These are phyloP conservation scores for Nothura maculosa DNA, from an alignment of 2,797 vertebrate genomes.

Conservation along the genomic window DNA sequence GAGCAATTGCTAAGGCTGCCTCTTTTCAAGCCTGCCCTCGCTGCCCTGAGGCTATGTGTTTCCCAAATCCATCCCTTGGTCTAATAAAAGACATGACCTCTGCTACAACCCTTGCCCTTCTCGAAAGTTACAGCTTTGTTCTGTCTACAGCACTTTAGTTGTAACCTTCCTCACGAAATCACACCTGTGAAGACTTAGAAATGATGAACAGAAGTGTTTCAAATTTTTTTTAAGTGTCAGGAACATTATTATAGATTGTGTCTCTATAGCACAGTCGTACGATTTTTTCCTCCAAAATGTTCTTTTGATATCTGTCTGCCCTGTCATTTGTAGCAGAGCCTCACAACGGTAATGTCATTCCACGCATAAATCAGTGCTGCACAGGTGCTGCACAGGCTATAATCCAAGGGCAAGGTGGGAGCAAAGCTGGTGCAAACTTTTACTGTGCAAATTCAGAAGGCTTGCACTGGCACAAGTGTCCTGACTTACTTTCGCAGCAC, in stretches of 20 bases:
- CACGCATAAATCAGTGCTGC: neutral
- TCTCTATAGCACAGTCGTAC: neutral
- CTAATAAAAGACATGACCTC: neutral
- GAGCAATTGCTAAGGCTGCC: neutral
- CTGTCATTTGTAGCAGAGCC: neutral
- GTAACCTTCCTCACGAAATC: neutral
- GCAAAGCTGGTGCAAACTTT: neutral
- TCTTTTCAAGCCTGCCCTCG: neutral
- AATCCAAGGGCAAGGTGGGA: neutral
- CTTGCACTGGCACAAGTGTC: neutral
- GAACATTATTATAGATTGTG: neutral
- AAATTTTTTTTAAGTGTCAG: neutral
- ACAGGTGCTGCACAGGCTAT: neutral
- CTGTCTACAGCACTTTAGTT: neutral
- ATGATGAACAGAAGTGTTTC: neutral
- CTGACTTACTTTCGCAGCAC: rapidly evolving
- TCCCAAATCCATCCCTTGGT: neutral
- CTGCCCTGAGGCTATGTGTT: neutral
- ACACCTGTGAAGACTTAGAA: neutral
- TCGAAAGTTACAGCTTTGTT: neutral
- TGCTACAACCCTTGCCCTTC: neutral
- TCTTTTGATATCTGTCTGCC: neutral
- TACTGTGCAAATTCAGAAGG: neutral
- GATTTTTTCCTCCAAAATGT: neutral
- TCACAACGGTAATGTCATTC: neutral